Evolutionary conservation across 2,113 vertebrate genomes (phyloP).

Genomic region (Sphaerodactylus townsendi): DNA sequence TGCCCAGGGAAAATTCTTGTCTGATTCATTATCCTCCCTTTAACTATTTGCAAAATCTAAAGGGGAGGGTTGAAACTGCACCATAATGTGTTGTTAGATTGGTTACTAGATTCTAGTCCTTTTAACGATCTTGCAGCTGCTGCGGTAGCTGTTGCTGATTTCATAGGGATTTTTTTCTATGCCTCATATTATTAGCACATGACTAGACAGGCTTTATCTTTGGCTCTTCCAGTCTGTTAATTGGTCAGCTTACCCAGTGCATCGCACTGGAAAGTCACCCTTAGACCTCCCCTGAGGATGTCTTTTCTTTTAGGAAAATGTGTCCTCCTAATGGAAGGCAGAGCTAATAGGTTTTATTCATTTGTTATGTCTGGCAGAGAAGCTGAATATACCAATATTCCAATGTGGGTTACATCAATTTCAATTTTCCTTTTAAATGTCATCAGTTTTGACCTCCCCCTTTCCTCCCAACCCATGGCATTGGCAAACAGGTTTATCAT

Average conservation of each 20-base stretch:
- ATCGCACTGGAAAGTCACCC: neutral
- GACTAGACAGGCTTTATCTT: neutral
- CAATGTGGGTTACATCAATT: too few relatives aligned
- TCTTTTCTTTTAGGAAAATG: neutral
- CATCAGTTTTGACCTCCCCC: too few relatives aligned
- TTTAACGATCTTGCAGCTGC: neutral
- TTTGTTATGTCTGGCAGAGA: too few relatives aligned
- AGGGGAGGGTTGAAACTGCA: neutral
- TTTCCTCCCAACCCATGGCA: too few relatives aligned
- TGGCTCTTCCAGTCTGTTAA: neutral
- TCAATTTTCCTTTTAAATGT: too few relatives aligned
- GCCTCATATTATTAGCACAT: neutral
- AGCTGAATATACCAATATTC: too few relatives aligned
- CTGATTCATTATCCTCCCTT: constrained; percentile 25
- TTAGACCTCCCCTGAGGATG: neutral
- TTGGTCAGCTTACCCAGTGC: neutral
- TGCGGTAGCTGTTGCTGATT: neutral
- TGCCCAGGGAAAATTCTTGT: constrained; percentile 26
- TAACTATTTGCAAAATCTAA: constrained; percentile 3
- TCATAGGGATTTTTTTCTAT: neutral
- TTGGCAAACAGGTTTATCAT: too few relatives aligned
- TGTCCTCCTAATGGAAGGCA: neutral
- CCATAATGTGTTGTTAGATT: fast-evolving
- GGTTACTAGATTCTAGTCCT: neutral
- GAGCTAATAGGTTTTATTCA: too few relatives aligned